These are phyloP conservation scores for Zaprionus camerounensis DNA, from an alignment of 1,140 invertebrate genomes.

Conservation along the genomic window DNA sequence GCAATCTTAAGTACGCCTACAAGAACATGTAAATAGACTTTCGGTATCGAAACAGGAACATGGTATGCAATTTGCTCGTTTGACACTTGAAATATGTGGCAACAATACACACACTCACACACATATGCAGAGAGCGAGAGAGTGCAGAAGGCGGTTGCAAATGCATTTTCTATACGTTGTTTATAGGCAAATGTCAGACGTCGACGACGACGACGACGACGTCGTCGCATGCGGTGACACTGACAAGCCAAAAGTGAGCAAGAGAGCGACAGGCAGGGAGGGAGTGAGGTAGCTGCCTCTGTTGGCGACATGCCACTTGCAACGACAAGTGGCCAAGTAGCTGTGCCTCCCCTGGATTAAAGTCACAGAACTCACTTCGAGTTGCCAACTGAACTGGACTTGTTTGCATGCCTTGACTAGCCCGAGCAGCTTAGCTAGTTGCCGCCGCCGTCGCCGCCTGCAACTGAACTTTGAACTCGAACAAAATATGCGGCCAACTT, in stretches of 20 bases:
- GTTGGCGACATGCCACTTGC: slow-evolving; percentile 60
- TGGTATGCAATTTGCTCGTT: slow-evolving; percentile 84
- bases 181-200: slow-evolving; percentile 77
- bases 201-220: slow-evolving; percentile 39
- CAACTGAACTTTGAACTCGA: slow-evolving; percentile 71
- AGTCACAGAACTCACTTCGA: slow-evolving; percentile 32
- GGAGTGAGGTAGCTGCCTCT: slow-evolving; percentile 15
- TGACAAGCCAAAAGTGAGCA: slow-evolving; percentile 54
- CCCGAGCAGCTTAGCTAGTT: slow-evolving; percentile 37
- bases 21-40: slow-evolving; percentile 84
- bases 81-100: slow-evolving; percentile 84
- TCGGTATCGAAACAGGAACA: slow-evolving; percentile 73
- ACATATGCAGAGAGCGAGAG: neutral
- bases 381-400: slow-evolving; percentile 39
- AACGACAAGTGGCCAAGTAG: slow-evolving; percentile 77
- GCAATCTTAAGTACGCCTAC: slow-evolving; percentile 83
- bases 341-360: slow-evolving; percentile 23
- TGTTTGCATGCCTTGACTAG: slow-evolving; percentile 24
- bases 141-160: slow-evolving; percentile 49
- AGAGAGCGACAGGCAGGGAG: slow-evolving; percentile 6
- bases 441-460: slow-evolving; percentile 6
- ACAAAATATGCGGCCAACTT: slow-evolving; percentile 82
- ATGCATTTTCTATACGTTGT: slow-evolving; percentile 57
- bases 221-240: slow-evolving; percentile 70
- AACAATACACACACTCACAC: slow-evolving; percentile 55